Evolutionary conservation across 1,140 invertebrate genomes (phyloP).

Genomic region (Cardiocondyla obscurior): DNA sequence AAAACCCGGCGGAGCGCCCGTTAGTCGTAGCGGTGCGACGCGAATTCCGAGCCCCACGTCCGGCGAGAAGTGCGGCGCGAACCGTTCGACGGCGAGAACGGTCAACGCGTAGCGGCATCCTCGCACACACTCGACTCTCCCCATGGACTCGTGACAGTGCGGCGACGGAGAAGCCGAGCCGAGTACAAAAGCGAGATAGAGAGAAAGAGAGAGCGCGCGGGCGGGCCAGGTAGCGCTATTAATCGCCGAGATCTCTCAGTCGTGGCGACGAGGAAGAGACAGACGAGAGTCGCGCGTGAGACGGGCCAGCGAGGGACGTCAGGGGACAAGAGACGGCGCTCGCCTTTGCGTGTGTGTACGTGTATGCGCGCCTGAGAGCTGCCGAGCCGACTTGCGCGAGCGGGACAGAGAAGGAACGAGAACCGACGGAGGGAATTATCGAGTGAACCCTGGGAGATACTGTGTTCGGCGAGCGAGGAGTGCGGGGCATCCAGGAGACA

Average conservation of each 20-base stretch:
- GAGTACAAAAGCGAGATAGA: constrained; percentile 14
- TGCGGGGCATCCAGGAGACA: constrained; percentile 46
- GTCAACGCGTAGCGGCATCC: neutral
- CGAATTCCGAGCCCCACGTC: neutral
- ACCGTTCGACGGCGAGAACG: neutral
- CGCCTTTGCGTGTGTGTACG: constrained; percentile 18
- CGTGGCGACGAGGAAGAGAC: constrained; percentile 13
- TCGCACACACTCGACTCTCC: constrained; percentile 57
- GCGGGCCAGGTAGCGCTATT: constrained; percentile 17
- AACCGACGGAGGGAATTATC: constrained; percentile 35
- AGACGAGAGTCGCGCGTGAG: constrained; percentile 10
- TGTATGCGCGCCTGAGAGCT: constrained; percentile 39
- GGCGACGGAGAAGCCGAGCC: constrained; percentile 66
- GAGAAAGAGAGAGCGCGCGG: constrained; percentile 48
- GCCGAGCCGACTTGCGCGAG: constrained; percentile 44
- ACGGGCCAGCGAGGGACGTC: constrained; percentile 2
- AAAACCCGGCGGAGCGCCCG: neutral
- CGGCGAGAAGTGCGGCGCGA: constrained; percentile 15
- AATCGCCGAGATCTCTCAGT: constrained; percentile 66
- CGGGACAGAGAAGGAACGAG: constrained; percentile 11
- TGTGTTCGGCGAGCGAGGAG: constrained; percentile 9
- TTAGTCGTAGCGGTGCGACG: constrained; percentile 35
- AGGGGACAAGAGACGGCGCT: constrained; percentile 9
- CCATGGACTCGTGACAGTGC: constrained; percentile 73
- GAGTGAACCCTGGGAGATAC: constrained; percentile 50